Evolutionary conservation across 2,888 invertebrate species (phyloP).

Genomic region (Panopea generosa): DNA sequence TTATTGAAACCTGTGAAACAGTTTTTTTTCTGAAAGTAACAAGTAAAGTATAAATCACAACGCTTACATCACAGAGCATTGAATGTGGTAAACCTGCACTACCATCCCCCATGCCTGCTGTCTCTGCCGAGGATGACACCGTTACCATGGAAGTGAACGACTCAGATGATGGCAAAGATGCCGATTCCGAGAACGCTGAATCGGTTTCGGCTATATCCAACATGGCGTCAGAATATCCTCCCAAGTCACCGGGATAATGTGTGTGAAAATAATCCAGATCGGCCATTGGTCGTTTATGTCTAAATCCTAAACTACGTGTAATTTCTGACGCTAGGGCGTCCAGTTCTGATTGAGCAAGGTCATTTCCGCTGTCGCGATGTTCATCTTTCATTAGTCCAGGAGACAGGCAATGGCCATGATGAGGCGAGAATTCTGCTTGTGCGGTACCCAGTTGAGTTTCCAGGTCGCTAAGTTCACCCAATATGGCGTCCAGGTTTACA

Average conservation of each 20-base stretch:
- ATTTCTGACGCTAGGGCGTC: constrained; percentile 80
- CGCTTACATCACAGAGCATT: constrained; percentile 64
- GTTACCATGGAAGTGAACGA: constrained; percentile 92
- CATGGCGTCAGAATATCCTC: constrained; percentile 66
- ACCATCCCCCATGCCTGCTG: constrained; percentile 73
- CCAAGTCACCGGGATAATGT: constrained; percentile 67
- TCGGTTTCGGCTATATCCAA: constrained; percentile 97
- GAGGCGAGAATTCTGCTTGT: constrained; percentile 86
- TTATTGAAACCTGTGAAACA: no score
- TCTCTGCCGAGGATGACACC: constrained; percentile 79
- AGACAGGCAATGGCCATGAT: constrained; percentile 35
- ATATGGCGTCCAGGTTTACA: constrained; percentile 97
- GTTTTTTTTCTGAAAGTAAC: no score
- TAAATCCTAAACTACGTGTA: constrained; percentile 72
- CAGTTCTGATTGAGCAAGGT: constrained; percentile 77
- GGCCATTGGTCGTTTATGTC: constrained; percentile 63
- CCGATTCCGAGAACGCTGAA: constrained; percentile 99
- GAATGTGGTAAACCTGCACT: constrained; percentile 64
- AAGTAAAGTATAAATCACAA: no score
- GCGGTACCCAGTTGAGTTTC: constrained; percentile 87
- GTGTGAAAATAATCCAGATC: constrained; percentile 69
- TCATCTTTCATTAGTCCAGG: constrained; percentile 86
- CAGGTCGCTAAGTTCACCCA: constrained; percentile 97
- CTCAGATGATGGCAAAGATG: constrained; percentile 96
- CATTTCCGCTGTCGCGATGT: constrained; percentile 69